Percentiles rank a stretch among this genome's conserved stretches.
phyloP scores from a whole-genome alignment of 2,888 invertebrate species.

The Therioaphis trifolii region DNA sequence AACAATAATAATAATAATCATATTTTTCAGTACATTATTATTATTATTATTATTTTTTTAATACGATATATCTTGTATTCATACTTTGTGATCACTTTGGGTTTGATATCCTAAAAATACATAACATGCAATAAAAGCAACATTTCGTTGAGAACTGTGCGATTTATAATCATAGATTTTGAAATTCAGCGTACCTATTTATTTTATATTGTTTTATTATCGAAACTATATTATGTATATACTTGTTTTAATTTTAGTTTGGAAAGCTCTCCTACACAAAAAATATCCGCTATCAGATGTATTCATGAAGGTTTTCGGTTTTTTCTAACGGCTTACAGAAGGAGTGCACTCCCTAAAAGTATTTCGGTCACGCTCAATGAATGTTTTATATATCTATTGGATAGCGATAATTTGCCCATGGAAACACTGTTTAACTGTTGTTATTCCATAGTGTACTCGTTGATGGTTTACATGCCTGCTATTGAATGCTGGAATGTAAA shows the following conservation, averaged over 20 bases:
- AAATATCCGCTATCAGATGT: slow-evolving; percentile 51
- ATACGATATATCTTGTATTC: too few species aligned
- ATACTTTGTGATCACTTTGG: too few species aligned
- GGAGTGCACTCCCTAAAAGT: neutral
- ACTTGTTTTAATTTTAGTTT: slow-evolving; percentile 29
- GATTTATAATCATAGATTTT: too few species aligned
- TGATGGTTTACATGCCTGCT: neutral
- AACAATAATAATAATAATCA: too few species aligned
- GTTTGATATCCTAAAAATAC: too few species aligned
- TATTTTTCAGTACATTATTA: too few species aligned
- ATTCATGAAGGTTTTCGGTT: slow-evolving; percentile 55
- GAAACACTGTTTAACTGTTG: slow-evolving; percentile 57
- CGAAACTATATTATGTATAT: neutral
- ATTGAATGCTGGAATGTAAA: slow-evolving; percentile 50
- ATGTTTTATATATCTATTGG: slow-evolving; percentile 24
- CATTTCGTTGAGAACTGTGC: too few species aligned
- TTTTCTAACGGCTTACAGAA: slow-evolving; percentile 31
- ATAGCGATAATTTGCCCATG: slow-evolving; percentile 40
- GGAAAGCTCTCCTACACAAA: slow-evolving; percentile 38
- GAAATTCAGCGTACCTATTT: too few species aligned
- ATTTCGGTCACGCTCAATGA: neutral
- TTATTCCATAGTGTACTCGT: slow-evolving; percentile 21
- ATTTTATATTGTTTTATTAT: too few species aligned
- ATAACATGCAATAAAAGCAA: too few species aligned
- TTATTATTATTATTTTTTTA: too few species aligned